Base-by-base conservation (phyloP, 53 echinoderm and acorn worm species). In the Antedon mediterranea region DNA sequence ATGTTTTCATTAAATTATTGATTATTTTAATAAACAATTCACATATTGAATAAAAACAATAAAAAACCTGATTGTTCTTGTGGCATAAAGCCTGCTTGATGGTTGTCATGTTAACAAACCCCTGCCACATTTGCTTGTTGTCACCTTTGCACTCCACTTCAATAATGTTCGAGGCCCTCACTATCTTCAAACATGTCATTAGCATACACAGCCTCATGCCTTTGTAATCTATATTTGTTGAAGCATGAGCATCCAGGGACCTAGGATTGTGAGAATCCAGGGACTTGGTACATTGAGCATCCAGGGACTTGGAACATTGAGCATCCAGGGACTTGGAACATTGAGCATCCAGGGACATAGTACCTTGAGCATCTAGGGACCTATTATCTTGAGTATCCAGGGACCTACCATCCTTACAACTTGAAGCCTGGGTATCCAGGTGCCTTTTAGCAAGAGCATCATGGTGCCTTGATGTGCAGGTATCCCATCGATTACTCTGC, bases 131-230 rank as follows among this genome's bases (percentile, higher is more conserved):
- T 34, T 31, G 31, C 31, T 71, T 76, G n/a, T 34, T 42, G 34
- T 31, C 75, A 28, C 71, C 76, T 14, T 76, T 43, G 27, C 28
- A 33, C 27, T 75, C 33, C 18, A 28, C 4, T 0, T 26, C 43
- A 43, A 3, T 20, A 23, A 34, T 34, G 31, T 72, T 43, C 31
- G 83, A 79, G 23, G 85, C 41, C 43, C 91, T 87, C 4, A 89
- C 87, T 4, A 81, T 89, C 83, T 94, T 94, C 3, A 94, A 87
- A 81, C 94, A 91, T 0, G 88, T 91, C 71, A 91, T 78, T 32
- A 91, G 83, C 20, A 87, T 87, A 71, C 89, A 89, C 4, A 94
- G 85, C 43, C 80, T 77, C 57, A 57, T 57, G 23, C 57, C 57
- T 57, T 57, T 57, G 26, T 57, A 57, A 57, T 57, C 57, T 13